Conservation (phyloP, 1,140 invertebrate genomes). For the Halotydeus destructor region DNA sequence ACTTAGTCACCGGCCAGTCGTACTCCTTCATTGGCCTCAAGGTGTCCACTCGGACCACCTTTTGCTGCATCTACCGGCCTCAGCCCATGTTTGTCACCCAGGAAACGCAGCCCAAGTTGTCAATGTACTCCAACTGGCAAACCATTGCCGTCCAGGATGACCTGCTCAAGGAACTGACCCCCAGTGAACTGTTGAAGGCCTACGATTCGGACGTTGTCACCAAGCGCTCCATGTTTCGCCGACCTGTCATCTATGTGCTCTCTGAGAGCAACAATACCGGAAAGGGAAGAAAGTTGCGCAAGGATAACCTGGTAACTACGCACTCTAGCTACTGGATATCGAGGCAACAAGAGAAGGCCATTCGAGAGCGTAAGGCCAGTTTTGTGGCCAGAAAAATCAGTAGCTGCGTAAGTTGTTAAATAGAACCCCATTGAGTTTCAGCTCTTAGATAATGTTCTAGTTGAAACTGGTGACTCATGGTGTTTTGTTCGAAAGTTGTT, state of each 20-base stretch:
- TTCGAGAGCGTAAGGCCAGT: no score
- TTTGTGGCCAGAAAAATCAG: no score
- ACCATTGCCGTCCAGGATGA: constrained; percentile 21
- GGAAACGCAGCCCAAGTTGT: constrained; percentile 55
- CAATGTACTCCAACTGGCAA: constrained; percentile 97
- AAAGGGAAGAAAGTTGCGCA: no score
- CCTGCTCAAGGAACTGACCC: constrained; percentile 14
- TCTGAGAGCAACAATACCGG: no score
- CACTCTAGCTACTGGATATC: constrained; percentile 19
- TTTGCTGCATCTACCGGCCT: constrained; percentile 66
- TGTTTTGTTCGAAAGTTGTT: no score
- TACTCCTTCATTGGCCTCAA: constrained; percentile 79
- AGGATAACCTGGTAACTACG: constrained; percentile 12
- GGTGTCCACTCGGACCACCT: constrained; percentile 68
- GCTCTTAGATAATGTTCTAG: no score
- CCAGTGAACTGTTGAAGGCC: constrained; percentile 13
- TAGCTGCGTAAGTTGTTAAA: no score
- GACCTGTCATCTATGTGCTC: no score
- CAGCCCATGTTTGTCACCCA: constrained; percentile 77
- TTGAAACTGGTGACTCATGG: no score
- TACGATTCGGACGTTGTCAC: constrained; percentile 17
- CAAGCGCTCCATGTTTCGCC: no score
- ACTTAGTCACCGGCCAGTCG: constrained; percentile 68
- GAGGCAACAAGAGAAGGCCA: no score
- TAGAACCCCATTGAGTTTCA: no score